Evolutionary conservation across 2,888 invertebrate genomes (phyloP).

Genomic region (Balanococcus diminutus): DNA sequence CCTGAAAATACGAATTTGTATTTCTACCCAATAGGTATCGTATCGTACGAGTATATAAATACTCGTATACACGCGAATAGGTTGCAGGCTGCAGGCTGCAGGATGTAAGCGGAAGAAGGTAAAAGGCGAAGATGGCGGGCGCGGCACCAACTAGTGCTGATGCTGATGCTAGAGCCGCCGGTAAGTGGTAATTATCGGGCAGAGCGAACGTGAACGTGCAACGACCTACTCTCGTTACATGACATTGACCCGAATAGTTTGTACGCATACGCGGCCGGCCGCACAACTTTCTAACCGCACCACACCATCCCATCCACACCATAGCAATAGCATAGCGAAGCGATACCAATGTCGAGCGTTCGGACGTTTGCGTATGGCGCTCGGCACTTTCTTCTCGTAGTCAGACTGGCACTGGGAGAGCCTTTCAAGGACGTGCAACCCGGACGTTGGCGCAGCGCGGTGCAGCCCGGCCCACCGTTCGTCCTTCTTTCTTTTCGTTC

Average conservation of each 20-base stretch:
- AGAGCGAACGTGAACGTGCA: neutral
- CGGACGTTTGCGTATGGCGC: neutral
- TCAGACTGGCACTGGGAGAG: slow-evolving; percentile 48
- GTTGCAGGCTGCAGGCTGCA: too few relatives aligned
- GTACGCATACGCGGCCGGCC: slow-evolving; percentile 11
- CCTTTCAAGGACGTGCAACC: slow-evolving; percentile 55
- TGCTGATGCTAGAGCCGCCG: neutral
- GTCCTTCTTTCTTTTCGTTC: too few relatives aligned
- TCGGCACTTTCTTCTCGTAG: slow-evolving; percentile 49
- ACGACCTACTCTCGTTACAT: slow-evolving; percentile 55
- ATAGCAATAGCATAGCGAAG: too few relatives aligned
- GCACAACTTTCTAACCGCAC: slow-evolving; percentile 51
- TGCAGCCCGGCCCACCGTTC: too few relatives aligned
- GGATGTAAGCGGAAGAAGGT: too few relatives aligned
- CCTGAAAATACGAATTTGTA: too few relatives aligned
- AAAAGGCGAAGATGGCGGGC: too few relatives aligned
- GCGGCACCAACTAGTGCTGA: too few relatives aligned
- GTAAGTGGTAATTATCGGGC: neutral
- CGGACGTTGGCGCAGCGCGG: slow-evolving; percentile 33
- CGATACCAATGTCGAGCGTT: neutral
- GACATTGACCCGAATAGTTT: slow-evolving; percentile 55
- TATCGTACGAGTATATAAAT: too few relatives aligned
- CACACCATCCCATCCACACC: neutral
- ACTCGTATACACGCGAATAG: too few relatives aligned
- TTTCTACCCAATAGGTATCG: too few relatives aligned